phyloP scores from a whole-genome alignment of 2,888 invertebrate genomes.

The Furcula furcula region DNA sequence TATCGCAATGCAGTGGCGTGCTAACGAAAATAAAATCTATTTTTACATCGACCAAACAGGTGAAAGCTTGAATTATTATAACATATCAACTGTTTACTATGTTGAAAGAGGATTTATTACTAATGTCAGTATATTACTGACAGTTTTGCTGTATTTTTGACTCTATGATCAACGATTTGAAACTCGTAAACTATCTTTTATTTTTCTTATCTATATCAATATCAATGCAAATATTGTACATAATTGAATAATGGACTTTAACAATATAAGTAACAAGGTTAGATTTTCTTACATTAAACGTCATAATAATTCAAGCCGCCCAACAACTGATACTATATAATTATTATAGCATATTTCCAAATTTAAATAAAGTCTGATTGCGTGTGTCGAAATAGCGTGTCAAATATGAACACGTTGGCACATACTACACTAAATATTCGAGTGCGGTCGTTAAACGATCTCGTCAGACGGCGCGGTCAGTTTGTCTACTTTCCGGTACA shows the following conservation, averaged over 20 bases:
- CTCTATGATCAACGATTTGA: too few species aligned
- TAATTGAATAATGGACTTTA: too few species aligned
- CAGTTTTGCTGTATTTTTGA: too few species aligned
- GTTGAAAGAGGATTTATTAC: too few species aligned
- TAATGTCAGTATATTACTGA: too few species aligned
- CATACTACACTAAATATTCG: neutral
- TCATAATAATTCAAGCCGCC: neutral
- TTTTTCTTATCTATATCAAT: too few species aligned
- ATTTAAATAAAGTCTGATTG: slow-evolving; percentile 5
- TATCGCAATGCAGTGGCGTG: neutral
- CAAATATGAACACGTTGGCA: slow-evolving; percentile 15
- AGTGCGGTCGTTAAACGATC: slow-evolving; percentile 33
- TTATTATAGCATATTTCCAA: slow-evolving; percentile 6
- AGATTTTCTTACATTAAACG: too few species aligned
- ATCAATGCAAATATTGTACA: too few species aligned
- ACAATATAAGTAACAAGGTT: too few species aligned
- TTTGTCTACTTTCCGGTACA: slow-evolving; percentile 50
- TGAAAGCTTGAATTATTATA: neutral
- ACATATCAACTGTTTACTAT: too few species aligned
- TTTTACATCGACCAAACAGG: neutral
- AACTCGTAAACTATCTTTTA: too few species aligned
- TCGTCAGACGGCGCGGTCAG: slow-evolving; percentile 39
- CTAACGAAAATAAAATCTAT: neutral
- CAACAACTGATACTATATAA: neutral
- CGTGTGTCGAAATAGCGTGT: slow-evolving; percentile 8